phyloP scores from a whole-genome alignment of 2,797 vertebrate species.

The Natrix natrix region DNA sequence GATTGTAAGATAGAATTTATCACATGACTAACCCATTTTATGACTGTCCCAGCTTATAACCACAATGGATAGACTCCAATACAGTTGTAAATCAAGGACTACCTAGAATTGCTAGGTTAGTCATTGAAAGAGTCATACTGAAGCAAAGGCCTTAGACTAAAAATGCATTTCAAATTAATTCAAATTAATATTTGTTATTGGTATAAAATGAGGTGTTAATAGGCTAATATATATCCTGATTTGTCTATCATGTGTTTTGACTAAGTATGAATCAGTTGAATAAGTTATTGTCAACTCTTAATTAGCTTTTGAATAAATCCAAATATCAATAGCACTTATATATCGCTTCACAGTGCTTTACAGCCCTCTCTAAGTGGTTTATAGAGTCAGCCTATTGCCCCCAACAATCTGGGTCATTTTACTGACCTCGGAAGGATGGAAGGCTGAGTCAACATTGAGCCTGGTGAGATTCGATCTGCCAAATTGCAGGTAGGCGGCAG shows the following conservation, averaged over 20 bases:
- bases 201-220: neutral
- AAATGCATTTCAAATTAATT: neutral
- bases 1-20: neutral
- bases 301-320: conserved; percentile 5
- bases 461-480: too few relatives aligned
- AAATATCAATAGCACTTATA: neutral
- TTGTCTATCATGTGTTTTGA: neutral
- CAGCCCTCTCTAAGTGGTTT: too few relatives aligned
- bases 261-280: neutral
- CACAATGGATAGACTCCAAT: neutral
- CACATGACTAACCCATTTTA: neutral
- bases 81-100: neutral
- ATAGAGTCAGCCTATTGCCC: too few relatives aligned
- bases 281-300: neutral
- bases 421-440: too few relatives aligned
- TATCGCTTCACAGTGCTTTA: too few relatives aligned
- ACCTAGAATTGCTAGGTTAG: neutral
- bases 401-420: too few relatives aligned
- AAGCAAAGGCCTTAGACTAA: neutral
- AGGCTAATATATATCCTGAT: neutral
- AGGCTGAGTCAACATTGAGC: too few relatives aligned
- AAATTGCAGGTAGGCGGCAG: too few relatives aligned
- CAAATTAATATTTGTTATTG: neutral
- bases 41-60: neutral
- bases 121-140: neutral